These are phyloP conservation scores for Dinothrombium tinctorium DNA, from an alignment of 1,140 invertebrate genomes.

Conservation along the genomic window DNA sequence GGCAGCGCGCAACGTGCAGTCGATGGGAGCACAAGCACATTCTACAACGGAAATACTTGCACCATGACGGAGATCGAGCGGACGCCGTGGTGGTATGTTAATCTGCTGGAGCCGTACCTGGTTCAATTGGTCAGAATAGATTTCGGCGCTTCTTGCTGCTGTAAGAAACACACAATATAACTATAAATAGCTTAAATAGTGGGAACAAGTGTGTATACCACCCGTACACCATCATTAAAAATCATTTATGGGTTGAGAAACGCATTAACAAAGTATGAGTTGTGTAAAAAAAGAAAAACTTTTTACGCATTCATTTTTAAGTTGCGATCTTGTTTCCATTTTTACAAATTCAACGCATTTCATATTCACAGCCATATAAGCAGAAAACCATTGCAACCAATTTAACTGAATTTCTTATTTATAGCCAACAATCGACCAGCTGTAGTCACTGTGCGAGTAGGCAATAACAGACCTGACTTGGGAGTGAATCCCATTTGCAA, in stretches of 20 bases:
- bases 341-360: too few relatives aligned
- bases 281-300: too few relatives aligned
- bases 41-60: slow-evolving; percentile 58
- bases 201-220: too few relatives aligned
- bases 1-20: slow-evolving; percentile 72
- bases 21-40: slow-evolving; percentile 60
- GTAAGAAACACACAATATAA: too few relatives aligned
- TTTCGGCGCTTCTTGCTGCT: slow-evolving; percentile 73
- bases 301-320: too few relatives aligned
- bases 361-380: too few relatives aligned
- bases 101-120: slow-evolving; percentile 79
- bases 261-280: background rate
- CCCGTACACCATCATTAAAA: too few relatives aligned
- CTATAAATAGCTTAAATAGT: too few relatives aligned
- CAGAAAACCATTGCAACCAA: too few relatives aligned
- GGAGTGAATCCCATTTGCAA: slow-evolving; percentile 81
- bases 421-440: slow-evolving; percentile 45
- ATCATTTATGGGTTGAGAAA: background rate
- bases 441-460: slow-evolving; percentile 65
- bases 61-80: slow-evolving; percentile 48
- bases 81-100: slow-evolving; percentile 85
- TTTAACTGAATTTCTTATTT: too few relatives aligned
- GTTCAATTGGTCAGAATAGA: slow-evolving; percentile 71
- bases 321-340: too few relatives aligned
- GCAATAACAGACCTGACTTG: slow-evolving; percentile 77